phyloP scores from a whole-genome alignment of 2,797 vertebrate species.

The Micrastur ruficollis region DNA sequence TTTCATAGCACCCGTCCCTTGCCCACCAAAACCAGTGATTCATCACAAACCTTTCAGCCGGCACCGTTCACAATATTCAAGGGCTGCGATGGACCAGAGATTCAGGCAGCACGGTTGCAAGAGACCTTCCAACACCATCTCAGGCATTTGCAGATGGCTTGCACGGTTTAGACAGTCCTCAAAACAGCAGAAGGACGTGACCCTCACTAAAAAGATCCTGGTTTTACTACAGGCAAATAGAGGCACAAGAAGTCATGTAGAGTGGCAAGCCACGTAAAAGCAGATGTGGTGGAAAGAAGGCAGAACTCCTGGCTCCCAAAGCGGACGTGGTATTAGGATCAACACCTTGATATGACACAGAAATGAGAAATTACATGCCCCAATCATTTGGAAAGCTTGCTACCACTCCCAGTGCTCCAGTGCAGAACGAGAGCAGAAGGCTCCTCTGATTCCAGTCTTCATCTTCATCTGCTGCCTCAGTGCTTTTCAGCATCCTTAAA shows the following conservation, averaged over 20 bases:
- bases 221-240: not conserved
- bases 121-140: not conserved
- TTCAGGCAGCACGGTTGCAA: not conserved
- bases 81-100: not conserved
- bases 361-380: not conserved
- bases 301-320: not conserved
- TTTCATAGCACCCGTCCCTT: not conserved
- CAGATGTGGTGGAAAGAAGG: not conserved
- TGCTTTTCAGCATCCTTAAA: not conserved
- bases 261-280: not conserved
- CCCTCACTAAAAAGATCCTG: not conserved
- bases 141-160: not conserved
- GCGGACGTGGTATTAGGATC: fast-evolving
- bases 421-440: not conserved
- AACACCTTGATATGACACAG: not conserved
- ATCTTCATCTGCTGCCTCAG: not conserved
- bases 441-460: not conserved
- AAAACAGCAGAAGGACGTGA: not conserved
- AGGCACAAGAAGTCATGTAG: not conserved
- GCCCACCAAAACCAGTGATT: not conserved
- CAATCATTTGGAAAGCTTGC: not conserved
- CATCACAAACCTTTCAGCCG: not conserved
- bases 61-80: fast-evolving
- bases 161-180: not conserved
- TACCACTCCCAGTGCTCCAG: not conserved